A percentile compares a stretch with the other conserved stretches of the same genome.
These are phyloP conservation scores for Danio albolineatus DNA, from an alignment of 2,797 vertebrate species.

Conservation along the genomic window DNA sequence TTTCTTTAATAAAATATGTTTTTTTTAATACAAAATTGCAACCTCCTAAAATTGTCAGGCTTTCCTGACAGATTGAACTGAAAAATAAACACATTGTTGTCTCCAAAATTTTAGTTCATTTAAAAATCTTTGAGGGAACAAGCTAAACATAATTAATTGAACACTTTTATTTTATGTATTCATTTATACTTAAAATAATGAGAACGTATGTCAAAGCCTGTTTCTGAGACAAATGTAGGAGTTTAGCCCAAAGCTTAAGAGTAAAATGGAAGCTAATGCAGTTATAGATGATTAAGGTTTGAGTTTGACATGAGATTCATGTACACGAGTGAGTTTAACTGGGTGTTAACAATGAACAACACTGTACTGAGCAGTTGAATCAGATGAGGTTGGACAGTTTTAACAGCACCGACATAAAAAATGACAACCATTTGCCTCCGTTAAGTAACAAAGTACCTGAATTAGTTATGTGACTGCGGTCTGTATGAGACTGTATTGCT, in stretches of 20 bases:
- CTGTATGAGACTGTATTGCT: conserved; percentile 30
- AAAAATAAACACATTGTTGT: background rate
- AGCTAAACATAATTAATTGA: conserved; percentile 36
- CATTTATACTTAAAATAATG: background rate
- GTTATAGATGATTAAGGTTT: background rate
- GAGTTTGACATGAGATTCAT: conserved; percentile 4
- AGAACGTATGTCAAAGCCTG: conserved; percentile 29
- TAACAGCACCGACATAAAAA: conserved; percentile 31
- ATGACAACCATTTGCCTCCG: conserved; percentile 33
- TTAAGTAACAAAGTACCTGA: conserved; percentile 39
- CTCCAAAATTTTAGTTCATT: background rate
- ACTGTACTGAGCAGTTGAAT: conserved; percentile 6
- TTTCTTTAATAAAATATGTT: no score
- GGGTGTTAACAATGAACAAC: background rate
- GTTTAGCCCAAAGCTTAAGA: conserved; percentile 6
- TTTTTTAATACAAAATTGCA: no score
- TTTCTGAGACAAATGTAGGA: conserved; percentile 25
- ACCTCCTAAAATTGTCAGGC: no score
- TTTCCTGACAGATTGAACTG: no score
- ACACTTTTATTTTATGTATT: conserved; percentile 24
- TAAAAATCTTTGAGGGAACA: conserved; percentile 23
- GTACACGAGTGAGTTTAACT: conserved; percentile 4
- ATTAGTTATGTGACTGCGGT: conserved; percentile 31
- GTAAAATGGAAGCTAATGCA: background rate
- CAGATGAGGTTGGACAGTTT: conserved; percentile 8